A percentile compares a stretch with the other conserved stretches of the same genome.
phyloP scores from a whole-genome alignment of 2,888 invertebrate species.

The Drosophila paramelanica region DNA sequence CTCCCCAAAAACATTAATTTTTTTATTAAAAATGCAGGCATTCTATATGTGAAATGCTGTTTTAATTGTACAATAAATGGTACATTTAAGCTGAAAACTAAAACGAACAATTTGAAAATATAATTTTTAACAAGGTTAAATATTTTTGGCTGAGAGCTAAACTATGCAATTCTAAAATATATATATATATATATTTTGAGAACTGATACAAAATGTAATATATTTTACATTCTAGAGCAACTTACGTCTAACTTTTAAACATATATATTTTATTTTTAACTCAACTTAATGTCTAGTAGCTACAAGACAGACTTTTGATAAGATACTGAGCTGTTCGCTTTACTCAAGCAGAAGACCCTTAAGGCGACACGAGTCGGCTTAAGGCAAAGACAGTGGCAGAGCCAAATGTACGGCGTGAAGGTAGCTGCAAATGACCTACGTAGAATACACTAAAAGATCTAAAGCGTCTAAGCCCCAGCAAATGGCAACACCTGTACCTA shows the following conservation, averaged over 20 bases:
- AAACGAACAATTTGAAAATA: neutral
- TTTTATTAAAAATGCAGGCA: neutral
- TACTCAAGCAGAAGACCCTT: constrained; percentile 34
- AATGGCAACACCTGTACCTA: constrained; percentile 54
- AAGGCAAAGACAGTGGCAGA: neutral
- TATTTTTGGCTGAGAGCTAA: neutral
- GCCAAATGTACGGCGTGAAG: too few species aligned
- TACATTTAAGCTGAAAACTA: constrained; percentile 1
- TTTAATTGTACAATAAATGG: neutral
- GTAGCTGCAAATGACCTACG: constrained; percentile 23
- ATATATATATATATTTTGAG: too few species aligned
- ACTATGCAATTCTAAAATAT: neutral
- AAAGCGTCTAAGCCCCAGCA: constrained; percentile 51
- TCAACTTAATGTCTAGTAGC: neutral
- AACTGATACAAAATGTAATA: too few species aligned
- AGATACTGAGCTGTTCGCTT: constrained; percentile 30
- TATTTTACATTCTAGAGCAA: too few species aligned
- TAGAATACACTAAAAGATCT: constrained; percentile 21
- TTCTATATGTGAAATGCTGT: too few species aligned
- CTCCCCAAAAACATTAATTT: neutral
- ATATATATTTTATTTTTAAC: neutral
- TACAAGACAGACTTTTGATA: neutral
- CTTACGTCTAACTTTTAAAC: neutral
- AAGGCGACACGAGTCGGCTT: constrained; percentile 45
- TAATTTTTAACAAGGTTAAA: neutral